Evolutionary conservation across 2,113 vertebrate genomes (phyloP).

Genomic region (Brachionichthys hirsutus): DNA sequence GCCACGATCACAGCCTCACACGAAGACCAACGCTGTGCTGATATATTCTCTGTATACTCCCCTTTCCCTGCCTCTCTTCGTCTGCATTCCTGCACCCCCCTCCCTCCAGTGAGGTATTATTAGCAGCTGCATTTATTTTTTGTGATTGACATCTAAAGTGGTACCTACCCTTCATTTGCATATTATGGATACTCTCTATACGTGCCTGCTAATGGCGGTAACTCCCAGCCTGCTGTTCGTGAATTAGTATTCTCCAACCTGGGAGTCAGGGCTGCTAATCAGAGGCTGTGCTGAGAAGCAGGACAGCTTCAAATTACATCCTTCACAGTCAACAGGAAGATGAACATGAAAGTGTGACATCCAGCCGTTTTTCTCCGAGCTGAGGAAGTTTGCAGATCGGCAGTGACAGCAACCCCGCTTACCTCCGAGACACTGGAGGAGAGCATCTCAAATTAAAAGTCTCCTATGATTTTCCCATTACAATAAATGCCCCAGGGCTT

Average conservation of each 20-base stretch:
- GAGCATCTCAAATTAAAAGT: slow-evolving; percentile 77
- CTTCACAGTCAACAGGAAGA: slow-evolving; percentile 76
- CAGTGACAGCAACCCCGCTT: slow-evolving; percentile 74
- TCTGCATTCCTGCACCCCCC: slow-evolving; percentile 13
- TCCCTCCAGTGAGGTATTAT: slow-evolving; percentile 59
- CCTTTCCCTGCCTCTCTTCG: slow-evolving; percentile 24
- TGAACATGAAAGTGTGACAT: slow-evolving; percentile 76
- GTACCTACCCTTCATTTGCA: slow-evolving; percentile 68
- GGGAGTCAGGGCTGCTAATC: slow-evolving; percentile 73
- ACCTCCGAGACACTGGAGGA: slow-evolving; percentile 65
- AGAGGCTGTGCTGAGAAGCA: slow-evolving; percentile 64
- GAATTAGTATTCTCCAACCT: slow-evolving; percentile 74
- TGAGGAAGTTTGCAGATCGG: slow-evolving; percentile 70
- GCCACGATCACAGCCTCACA: slow-evolving; percentile 46
- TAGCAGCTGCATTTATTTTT: slow-evolving; percentile 61
- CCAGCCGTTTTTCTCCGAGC: slow-evolving; percentile 63
- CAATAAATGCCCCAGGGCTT: slow-evolving; percentile 73
- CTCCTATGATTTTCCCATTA: slow-evolving; percentile 76
- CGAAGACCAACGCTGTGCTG: slow-evolving; percentile 36
- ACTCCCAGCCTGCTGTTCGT: slow-evolving; percentile 70
- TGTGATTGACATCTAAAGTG: slow-evolving; percentile 71
- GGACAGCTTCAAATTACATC: slow-evolving; percentile 77
- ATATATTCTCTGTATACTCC: slow-evolving; percentile 39
- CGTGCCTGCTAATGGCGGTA: slow-evolving; percentile 67
- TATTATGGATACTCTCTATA: slow-evolving; percentile 57